Evolutionary conservation across 1,140 invertebrate genomes (phyloP), one percentile per base, ranked within the genome.

Genomic region (Drosophila mojavensis): DNA sequence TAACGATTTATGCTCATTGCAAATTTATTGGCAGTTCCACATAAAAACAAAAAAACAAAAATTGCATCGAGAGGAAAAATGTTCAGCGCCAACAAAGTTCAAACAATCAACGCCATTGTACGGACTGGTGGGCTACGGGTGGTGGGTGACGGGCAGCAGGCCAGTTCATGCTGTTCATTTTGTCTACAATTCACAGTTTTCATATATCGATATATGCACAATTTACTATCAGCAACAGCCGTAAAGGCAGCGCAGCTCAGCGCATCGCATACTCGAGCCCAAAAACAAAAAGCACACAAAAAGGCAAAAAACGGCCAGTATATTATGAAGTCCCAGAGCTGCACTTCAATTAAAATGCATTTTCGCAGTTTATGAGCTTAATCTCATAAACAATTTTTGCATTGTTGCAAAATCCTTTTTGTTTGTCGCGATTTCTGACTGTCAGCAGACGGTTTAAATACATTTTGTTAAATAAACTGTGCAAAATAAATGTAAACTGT

Each of bases 341-440:
- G 79, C 88, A 90, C 86, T 90, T 90, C 86, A 91, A 90, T 90
- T 91, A 90, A 90, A 90, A 90, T 90, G 86, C 88, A 90, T 90
- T 90, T 91, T 90, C 77, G 36, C 88, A 90, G 64, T 90, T 90
- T 90, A 90, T 81, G 86, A 75, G 88, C 76, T 91, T 82, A 90
- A 90, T 90, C 85, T 90, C 85, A 85, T 90, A 90, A 90, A 90
- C 85, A 90, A 90, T 90, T 90, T 84, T 50, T 56, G 86, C 61
- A 90, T 90, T 90, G 85, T 90, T 86, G 78, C 77, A 68, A 69
- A 65, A 36, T 59, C 68, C 54, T 68, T 68, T 66, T 75, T 68
- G 58, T 75, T 64, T 55, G 20, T 75, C 47, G 58, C 59, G 48
- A 30, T 33, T 64, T 74, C 80, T 78, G 77, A 84, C 70, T 70